Conservation (phyloP, 2,888 invertebrate species). For the Brachypterus glaber region DNA sequence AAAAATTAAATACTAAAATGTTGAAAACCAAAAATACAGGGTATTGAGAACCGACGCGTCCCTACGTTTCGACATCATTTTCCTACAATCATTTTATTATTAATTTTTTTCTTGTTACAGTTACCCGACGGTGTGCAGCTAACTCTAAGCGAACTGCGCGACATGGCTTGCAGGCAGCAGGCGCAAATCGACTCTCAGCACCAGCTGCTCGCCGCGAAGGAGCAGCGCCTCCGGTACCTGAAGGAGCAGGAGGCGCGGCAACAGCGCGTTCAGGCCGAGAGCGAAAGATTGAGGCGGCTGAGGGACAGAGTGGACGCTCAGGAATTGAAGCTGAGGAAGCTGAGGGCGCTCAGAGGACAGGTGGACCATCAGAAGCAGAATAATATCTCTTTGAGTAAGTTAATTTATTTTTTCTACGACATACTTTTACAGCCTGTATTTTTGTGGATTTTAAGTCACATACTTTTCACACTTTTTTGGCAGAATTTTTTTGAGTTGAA, state of each 20-base stretch:
- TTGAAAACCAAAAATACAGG: too few relatives aligned
- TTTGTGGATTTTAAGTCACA: too few relatives aligned
- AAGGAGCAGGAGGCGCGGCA: slow-evolving; percentile 84
- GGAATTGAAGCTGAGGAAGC: slow-evolving; percentile 84
- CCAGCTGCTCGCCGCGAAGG: slow-evolving; percentile 82
- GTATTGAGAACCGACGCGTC: too few relatives aligned
- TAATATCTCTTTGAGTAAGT: slow-evolving; percentile 86
- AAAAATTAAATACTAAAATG: too few relatives aligned
- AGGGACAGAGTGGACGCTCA: slow-evolving; percentile 90
- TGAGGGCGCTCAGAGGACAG: slow-evolving; percentile 86
- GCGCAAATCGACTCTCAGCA: slow-evolving; percentile 96
- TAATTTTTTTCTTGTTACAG: slow-evolving; percentile 47
- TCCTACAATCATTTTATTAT: too few relatives aligned
- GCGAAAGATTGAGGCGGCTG: slow-evolving; percentile 76
- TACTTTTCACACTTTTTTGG: too few relatives aligned
- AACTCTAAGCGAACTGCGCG: slow-evolving; percentile 92
- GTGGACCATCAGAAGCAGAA: slow-evolving; percentile 87
- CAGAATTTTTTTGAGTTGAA: too few relatives aligned
- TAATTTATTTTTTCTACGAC: too few relatives aligned
- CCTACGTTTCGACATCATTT: too few relatives aligned
- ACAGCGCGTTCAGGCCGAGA: slow-evolving; percentile 72
- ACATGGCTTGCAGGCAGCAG: slow-evolving; percentile 96
- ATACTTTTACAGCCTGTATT: too few relatives aligned
- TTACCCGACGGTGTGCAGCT: slow-evolving; percentile 87
- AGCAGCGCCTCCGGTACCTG: slow-evolving; percentile 85